Evolutionary conservation across 2,797 vertebrate species (phyloP).

Genomic region (Okamejei kenojei): DNA sequence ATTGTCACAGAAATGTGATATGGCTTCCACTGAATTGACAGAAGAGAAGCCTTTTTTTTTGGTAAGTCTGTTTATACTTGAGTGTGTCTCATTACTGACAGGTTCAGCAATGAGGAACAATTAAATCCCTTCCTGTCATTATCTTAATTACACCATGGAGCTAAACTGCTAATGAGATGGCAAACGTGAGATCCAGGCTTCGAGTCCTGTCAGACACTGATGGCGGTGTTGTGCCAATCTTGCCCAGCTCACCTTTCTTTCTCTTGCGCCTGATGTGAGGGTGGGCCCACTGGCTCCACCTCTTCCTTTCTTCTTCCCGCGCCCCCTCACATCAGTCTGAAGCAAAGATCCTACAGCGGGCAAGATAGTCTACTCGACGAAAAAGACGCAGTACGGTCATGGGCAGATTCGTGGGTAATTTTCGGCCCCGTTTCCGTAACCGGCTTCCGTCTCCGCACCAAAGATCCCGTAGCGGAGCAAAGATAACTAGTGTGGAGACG

Average conservation of each 20-base stretch:
- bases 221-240: not conserved
- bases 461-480: too few species aligned
- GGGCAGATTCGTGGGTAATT: too few species aligned
- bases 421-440: too few species aligned
- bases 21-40: not conserved
- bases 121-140: conserved; percentile 26
- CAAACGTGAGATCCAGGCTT: not conserved
- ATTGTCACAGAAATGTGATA: not conserved
- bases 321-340: too few species aligned
- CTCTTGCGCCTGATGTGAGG: too few species aligned
- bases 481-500: too few species aligned
- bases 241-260: not conserved
- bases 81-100: conserved; percentile 26
- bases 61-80: not conserved
- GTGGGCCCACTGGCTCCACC: not conserved
- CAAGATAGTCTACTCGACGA: too few species aligned
- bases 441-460: too few species aligned
- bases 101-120: conserved; percentile 31
- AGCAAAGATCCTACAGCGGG: too few species aligned
- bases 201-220: not conserved
- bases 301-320: not conserved
- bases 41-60: not conserved
- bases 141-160: conserved; percentile 16
- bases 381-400: too few species aligned
- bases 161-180: conserved; percentile 28